Base-by-base conservation (phyloP, 1,140 invertebrate genomes). In the Tetramorium parvispinum region DNA sequence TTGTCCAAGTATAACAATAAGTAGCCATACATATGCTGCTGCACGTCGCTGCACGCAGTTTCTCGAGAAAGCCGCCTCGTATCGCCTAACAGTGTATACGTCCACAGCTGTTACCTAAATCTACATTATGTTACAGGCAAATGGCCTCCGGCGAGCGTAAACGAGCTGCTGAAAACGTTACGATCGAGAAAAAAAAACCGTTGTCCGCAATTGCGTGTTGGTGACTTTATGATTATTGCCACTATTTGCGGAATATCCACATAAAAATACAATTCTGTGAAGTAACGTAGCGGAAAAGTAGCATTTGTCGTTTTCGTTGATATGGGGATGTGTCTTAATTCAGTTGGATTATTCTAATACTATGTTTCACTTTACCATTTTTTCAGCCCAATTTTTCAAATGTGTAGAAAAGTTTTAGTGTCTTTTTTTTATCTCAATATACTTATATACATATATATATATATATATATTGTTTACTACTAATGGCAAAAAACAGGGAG, bases 81-180 rank as follows among this genome's bases (percentile, higher is more conserved):
- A 82, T 75, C 18, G 53, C 13, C 10, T 82, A 71, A 82, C 66
- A 37, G 53, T 83, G 18, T 73, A 75, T 75, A 73, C 21, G 53
- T 49, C 71, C 79, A 24, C 79, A 83, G 68, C 79, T 83, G 79
- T 83, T 83, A 83, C 79, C 68, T 83, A 75, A 83, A 83, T 83
- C 66, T 83, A 24, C 68, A 83, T 83, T 83, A 83, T 61, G 68
- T 13, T 37, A 66, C 8, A 59, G 40, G 68, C 53, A n/a, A 83
- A 83, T 73, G 68, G 68, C 40, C 27, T 59, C 43, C 27, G 18
- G 79, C n/a, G 13, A 46, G 79, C 53, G 68, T 43, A 75, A 83
- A 83, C 57, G 79, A 83, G 68, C 79, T 73, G 79, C 68, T 75
- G 46, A 82, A 73, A 73, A 57, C 79, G 66, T 82, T 59, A 73